Evolutionary conservation across 1,140 invertebrate genomes (phyloP), one percentile per base, ranked within the genome.

Genomic region (Dendroctonus valens): DNA sequence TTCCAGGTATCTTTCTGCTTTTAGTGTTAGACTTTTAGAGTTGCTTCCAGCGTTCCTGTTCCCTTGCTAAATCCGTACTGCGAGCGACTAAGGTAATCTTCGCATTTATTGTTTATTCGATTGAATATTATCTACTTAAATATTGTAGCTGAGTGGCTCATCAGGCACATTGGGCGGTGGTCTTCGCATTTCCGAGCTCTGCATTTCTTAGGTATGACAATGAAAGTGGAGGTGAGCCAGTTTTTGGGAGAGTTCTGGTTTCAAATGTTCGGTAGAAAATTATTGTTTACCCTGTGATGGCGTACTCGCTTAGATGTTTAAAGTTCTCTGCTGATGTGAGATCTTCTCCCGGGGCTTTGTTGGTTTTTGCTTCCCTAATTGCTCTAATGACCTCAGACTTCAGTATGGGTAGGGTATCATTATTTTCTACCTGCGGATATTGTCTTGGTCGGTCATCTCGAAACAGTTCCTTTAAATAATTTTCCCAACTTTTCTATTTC

Each of bases 41-140:
- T 40, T 15, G 70, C 74, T 53, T 73, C 71, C 54, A 67, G 50
- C 41, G 70, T 73, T 9, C 70, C 70, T 41, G 72, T 41, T 38
- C 60, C 64, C 6, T 55, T 60, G 50, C 60, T 42, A 52, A 74
- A 72, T 38, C 72, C 69, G 65, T 73, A 73, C 66, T 73, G 68
- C 5, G 51, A 48, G n/a, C 50, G 11, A 40, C 59, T 14, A 12
- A 72, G 8, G 48, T 55, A 26, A 7, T 54, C 14, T 60, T 69
- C 69, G 11, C 68, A 50, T 54, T 72, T 68, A 53, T 44, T 68
- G 49, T 66, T 65, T 42, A 63, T 66, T 38, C 63, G 65, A 11
- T 41, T 26, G 46, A 71, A 70, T n/a, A 72, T 68, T 9, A 72
- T 63, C 53, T 67, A 69, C 51, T 70, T 37, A 50, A 72, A 71